Percentiles rank a stretch among this genome's conserved stretches.
These are phyloP conservation scores for Aproaerema taeniolella DNA, from an alignment of 2,888 invertebrate species.

Conservation along the genomic window DNA sequence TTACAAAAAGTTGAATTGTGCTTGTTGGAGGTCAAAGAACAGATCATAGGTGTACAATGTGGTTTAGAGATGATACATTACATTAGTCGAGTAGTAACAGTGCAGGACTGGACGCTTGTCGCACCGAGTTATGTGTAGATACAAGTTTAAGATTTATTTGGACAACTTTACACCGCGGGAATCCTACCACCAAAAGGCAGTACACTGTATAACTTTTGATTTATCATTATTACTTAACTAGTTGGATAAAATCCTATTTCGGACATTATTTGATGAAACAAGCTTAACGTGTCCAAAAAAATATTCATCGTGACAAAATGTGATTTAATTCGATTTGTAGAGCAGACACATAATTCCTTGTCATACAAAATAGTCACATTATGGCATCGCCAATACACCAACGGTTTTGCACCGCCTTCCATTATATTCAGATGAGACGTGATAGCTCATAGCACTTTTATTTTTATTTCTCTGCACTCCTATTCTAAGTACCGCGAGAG, in stretches of 20 bases:
- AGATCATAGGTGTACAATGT: slow-evolving; percentile 20
- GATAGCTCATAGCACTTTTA: slow-evolving; percentile 32
- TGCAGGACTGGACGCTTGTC: slow-evolving; percentile 12
- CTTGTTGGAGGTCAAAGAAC: slow-evolving; percentile 32
- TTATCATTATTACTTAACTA: slow-evolving; percentile 10
- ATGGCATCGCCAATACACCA: slow-evolving; percentile 47
- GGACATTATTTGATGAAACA: too few relatives aligned
- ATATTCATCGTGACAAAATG: slow-evolving; percentile 1
- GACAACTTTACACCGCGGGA: slow-evolving; percentile 12
- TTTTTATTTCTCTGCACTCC: slow-evolving; percentile 27
- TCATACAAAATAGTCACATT: slow-evolving; percentile 42
- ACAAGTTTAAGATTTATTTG: slow-evolving; percentile 15
- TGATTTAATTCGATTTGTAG: slow-evolving; percentile 10
- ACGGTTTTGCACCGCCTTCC: slow-evolving; percentile 47
- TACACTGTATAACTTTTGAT: slow-evolving; percentile 11
- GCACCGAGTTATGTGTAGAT: slow-evolving; percentile 17
- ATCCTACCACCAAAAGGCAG: slow-evolving; percentile 11
- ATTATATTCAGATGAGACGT: slow-evolving; percentile 69
- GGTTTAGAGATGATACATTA: slow-evolving; percentile 13
- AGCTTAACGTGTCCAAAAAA: too few relatives aligned
- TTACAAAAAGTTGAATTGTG: slow-evolving; percentile 39
- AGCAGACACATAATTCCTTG: slow-evolving; percentile 20
- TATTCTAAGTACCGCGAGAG: slow-evolving; percentile 23
- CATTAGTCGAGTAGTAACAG: slow-evolving; percentile 8
- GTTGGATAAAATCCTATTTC: too few relatives aligned